Percentiles rank a stretch among this genome's conserved stretches.
Conservation (phyloP, 2,113 vertebrate genomes). For the Vulpes ferrilata region DNA sequence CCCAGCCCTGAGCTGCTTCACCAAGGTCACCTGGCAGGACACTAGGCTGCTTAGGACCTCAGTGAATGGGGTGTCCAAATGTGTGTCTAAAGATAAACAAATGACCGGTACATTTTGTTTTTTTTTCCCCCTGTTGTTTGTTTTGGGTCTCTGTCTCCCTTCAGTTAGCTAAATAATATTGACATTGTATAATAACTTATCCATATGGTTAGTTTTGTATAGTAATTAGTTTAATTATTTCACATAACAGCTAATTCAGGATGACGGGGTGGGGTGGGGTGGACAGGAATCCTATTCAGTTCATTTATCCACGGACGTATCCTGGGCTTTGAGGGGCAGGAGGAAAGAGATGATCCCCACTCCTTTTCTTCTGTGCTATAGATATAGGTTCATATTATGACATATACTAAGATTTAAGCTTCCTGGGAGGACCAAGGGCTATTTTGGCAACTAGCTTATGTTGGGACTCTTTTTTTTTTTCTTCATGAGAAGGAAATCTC, state of each 20-base stretch:
- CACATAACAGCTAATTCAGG: not conserved
- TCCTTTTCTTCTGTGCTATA: not conserved
- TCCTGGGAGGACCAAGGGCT: not conserved
- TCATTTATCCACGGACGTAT: not conserved
- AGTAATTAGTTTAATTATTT: slow-evolving; percentile 37
- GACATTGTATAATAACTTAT: not conserved
- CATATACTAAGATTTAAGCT: not conserved
- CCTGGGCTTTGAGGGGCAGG: not conserved
- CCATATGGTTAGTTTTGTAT: not conserved
- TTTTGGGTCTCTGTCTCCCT: not conserved
- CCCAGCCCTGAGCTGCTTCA: not conserved
- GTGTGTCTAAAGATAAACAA: not conserved
- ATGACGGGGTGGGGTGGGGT: not conserved
- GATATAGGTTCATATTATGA: not conserved
- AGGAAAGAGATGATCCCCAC: not conserved
- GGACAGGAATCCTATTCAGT: not conserved
- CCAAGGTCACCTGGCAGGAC: not conserved
- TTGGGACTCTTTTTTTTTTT: not conserved
- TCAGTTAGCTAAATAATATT: slow-evolving; percentile 27
- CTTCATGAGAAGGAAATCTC: not conserved
- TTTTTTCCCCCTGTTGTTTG: not conserved
- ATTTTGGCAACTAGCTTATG: not conserved
- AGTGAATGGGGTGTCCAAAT: not conserved
- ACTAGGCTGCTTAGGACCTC: not conserved
- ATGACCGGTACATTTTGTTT: not conserved